Percentiles rank a stretch among this genome's conserved stretches.
phyloP scores from a whole-genome alignment of 2,888 invertebrate genomes.

The Melanargia galathea region DNA sequence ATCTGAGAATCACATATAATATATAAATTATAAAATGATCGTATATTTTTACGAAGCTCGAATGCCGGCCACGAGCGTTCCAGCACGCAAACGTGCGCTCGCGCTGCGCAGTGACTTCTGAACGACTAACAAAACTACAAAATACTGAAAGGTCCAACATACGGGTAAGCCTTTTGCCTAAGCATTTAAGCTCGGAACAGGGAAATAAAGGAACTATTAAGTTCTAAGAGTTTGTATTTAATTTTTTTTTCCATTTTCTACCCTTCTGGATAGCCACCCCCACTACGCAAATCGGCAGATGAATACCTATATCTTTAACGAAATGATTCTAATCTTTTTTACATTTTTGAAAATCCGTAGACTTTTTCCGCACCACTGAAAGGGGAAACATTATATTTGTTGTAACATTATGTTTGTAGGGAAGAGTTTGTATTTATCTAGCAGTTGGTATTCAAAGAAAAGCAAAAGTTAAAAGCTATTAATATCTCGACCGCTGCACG shows the following conservation, averaged over 20 bases:
- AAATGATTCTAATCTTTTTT: too few species aligned
- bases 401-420: too few species aligned
- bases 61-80: slow-evolving; percentile 27
- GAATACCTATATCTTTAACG: too few species aligned
- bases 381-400: too few species aligned
- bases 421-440: slow-evolving; percentile 18
- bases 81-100: slow-evolving; percentile 38
- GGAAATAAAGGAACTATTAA: slow-evolving; percentile 21
- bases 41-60: slow-evolving; percentile 34
- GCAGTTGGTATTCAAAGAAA: slow-evolving; percentile 23
- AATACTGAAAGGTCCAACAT: slow-evolving; percentile 37
- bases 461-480: slow-evolving; percentile 25
- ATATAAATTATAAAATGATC: slow-evolving; percentile 18
- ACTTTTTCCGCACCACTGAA: too few species aligned
- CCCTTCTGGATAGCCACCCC: too few species aligned
- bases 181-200: slow-evolving; percentile 17
- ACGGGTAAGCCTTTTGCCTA: slow-evolving; percentile 28
- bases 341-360: too few species aligned
- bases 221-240: slow-evolving; percentile 1
- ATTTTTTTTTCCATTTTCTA: too few species aligned
- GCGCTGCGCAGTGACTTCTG: slow-evolving; percentile 39
- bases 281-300: too few species aligned
- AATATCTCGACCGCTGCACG: slow-evolving; percentile 16
- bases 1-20: slow-evolving; percentile 21
- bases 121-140: slow-evolving; percentile 44